Conservation (phyloP, 2,888 invertebrate genomes). For the Caenorhabditis plicata region DNA sequence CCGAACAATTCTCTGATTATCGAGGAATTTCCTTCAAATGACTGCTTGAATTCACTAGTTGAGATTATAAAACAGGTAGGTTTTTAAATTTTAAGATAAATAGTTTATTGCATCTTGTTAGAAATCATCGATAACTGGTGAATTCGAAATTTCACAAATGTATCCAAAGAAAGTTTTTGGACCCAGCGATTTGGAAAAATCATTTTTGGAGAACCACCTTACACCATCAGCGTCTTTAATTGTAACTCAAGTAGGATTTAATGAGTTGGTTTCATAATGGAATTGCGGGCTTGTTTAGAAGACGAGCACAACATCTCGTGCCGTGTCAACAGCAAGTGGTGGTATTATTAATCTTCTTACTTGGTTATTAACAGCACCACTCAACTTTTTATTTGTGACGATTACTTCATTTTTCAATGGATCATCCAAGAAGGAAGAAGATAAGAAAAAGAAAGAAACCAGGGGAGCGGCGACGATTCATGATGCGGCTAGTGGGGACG, state of each 20-base stretch:
- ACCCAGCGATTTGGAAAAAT: constrained; percentile 25
- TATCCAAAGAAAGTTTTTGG: constrained; percentile 39
- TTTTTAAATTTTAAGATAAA: background rate
- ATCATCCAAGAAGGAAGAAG: too few relatives aligned
- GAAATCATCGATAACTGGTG: constrained; percentile 10
- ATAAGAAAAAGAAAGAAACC: too few relatives aligned
- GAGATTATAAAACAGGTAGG: constrained; percentile 17
- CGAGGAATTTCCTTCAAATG: constrained; percentile 41
- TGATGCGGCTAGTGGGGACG: background rate
- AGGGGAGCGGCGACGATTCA: background rate
- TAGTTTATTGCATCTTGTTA: background rate
- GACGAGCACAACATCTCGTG: background rate
- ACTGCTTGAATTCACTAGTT: constrained; percentile 24
- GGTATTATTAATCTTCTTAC: constrained; percentile 4
- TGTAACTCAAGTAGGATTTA: constrained; percentile 24
- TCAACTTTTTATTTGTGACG: constrained; percentile 9
- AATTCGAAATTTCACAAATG: constrained; percentile 34
- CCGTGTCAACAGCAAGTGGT: background rate
- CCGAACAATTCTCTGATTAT: constrained; percentile 29
- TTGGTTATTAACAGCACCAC: constrained; percentile 7
- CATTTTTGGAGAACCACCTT: constrained; percentile 34
- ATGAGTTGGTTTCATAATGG: background rate
- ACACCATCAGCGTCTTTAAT: constrained; percentile 40
- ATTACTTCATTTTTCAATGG: background rate
- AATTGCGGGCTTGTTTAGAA: background rate